These are phyloP conservation scores for Bursaphelenchus okinawaensis DNA, from an alignment of 2,888 invertebrate species.

Conservation along the genomic window DNA sequence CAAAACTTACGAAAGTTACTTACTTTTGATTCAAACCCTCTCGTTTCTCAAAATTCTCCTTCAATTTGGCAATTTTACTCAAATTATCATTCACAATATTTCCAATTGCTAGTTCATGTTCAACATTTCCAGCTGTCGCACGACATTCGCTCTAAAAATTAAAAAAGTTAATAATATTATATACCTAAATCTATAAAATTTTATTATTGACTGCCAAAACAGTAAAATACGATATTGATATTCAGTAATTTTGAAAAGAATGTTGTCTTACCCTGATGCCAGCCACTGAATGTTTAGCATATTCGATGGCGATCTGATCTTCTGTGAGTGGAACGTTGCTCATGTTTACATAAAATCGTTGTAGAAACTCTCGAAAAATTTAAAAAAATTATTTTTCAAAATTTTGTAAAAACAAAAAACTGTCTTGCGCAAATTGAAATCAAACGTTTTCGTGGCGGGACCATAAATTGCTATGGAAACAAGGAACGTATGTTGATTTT, in stretches of 20 bases:
- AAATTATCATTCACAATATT: not conserved
- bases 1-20: too few species aligned
- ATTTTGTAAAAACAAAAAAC: not conserved
- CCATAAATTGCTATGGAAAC: not conserved
- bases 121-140: not conserved
- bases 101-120: not conserved
- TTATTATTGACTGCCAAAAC: not conserved
- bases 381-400: not conserved
- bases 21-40: not conserved
- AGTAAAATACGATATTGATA: too few species aligned
- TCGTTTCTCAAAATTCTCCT: not conserved
- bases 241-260: too few species aligned
- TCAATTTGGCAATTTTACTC: not conserved
- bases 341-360: not conserved
- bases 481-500: too few species aligned
- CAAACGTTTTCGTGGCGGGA: not conserved
- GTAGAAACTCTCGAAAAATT: not conserved
- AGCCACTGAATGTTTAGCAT: too few species aligned
- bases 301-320: not conserved
- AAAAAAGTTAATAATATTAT: not conserved
- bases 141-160: not conserved
- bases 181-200: not conserved
- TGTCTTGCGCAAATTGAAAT: not conserved
- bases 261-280: too few species aligned
- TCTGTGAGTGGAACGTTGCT: too few species aligned